These are phyloP conservation scores for Penaeus vannamei DNA, from an alignment of 1,140 invertebrate species.

Conservation along the genomic window DNA sequence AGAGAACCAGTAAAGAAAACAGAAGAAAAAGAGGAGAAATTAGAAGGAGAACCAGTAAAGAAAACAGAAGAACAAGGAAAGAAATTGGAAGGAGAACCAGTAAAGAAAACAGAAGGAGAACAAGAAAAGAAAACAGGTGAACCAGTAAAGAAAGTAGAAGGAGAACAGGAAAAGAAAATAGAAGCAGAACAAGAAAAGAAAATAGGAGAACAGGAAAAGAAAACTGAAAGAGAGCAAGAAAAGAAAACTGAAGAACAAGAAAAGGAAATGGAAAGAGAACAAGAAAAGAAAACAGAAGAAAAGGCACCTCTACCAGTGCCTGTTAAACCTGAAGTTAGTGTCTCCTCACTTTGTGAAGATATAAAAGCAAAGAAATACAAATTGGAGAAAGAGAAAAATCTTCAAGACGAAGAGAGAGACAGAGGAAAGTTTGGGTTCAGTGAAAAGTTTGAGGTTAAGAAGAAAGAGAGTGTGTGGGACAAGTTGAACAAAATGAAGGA, in stretches of 20 bases:
- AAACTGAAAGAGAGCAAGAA: not conserved
- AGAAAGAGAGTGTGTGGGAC: slow-evolving; percentile 60
- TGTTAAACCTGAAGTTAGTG: slow-evolving; percentile 1
- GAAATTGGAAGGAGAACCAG: not conserved
- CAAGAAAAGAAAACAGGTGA: not conserved
- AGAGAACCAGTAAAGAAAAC: too few species aligned
- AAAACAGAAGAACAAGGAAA: slow-evolving; percentile 1
- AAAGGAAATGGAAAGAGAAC: not conserved
- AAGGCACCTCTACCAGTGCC: not conserved
- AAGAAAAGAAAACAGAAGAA: not conserved
- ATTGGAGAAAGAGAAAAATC: slow-evolving; percentile 17
- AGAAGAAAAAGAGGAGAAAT: too few species aligned
- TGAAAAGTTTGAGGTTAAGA: slow-evolving; percentile 45
- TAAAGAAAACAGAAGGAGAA: slow-evolving; percentile 2
- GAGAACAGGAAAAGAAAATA: too few species aligned
- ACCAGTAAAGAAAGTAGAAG: not conserved
- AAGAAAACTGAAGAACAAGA: slow-evolving; percentile 24
- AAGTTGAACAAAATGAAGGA: slow-evolving; percentile 58
- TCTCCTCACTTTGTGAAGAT: slow-evolving; percentile 34
- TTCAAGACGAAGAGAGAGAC: slow-evolving; percentile 32
- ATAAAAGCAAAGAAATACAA: slow-evolving; percentile 50
- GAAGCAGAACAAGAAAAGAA: not conserved
- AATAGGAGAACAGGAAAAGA: not conserved
- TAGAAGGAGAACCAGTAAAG: not conserved
- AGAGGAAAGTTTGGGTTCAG: not conserved